Evolutionary conservation across 2,797 vertebrate species (phyloP), one percentile per base, ranked within the genome.

Genomic region (Gallirallus australis): DNA sequence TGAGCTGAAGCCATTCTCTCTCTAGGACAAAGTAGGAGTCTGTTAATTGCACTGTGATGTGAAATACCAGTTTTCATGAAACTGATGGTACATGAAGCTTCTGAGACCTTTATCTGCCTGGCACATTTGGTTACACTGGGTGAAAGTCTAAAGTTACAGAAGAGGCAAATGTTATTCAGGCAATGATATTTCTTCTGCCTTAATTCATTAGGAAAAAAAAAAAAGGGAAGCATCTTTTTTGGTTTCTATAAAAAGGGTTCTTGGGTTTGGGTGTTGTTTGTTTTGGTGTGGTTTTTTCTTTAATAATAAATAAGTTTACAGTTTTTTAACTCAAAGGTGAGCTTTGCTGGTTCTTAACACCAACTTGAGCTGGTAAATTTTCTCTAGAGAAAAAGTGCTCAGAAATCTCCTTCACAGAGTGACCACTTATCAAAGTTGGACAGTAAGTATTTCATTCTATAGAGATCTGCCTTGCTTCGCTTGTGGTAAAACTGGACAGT

Each of bases 171-270:
- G 0, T 14, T 42, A 35, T 8, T 68, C 53, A 60, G 64, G 33
- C 19, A 31, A 1, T 33, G 37, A 25, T 25, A 61, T 39, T 73
- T 30, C 37, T 75, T 64, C 64, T 78, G 24, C 8, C 23, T 28
- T 31, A 84, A 50, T 84, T 84, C 73, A 40, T 56, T 47, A 31
- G 40, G 75, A 33, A 65, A 73, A 17, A 61, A 37, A 37, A 37
- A 37, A 73, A 56, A 78, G 37, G 4, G 72, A 18, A 80, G 35
- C 27, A 27, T 7, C 2, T 40, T 20, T 77, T 77, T 52, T n/a
- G 16, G 23, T 31, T 16, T 68, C 0, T 0, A 37, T 23, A 77
- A 28, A 11, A n/a, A 64, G 23, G 14, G 10, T 24, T 70, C 42
- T 53, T 66, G 6, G 30, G 0, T 10, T 17, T 19, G 45, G 15